Base-by-base conservation (phyloP, 2,113 vertebrate genomes). In the Paratilapia polleni region DNA sequence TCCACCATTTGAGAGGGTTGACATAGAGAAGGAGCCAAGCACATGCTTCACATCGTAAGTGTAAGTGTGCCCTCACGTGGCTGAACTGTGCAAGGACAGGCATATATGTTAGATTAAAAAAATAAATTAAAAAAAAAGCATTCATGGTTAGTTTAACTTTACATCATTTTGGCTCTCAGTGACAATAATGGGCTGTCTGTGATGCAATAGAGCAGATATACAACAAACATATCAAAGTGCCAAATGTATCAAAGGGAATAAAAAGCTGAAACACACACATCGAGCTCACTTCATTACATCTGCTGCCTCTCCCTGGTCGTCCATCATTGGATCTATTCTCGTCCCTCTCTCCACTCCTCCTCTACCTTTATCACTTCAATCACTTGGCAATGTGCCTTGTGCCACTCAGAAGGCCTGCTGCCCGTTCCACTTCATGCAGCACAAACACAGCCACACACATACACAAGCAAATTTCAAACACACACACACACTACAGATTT, bases 361-460 rank as follows among this genome's bases (percentile, higher is more conserved):
- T 90, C 83, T 87, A 89, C 90, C 90, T 93, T 86, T 91, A 92
- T 93, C 92, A 92, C 92, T 94, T 94, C 91, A 93, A 89, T 92
- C 89, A 90, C 83, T 93, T 94, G 94, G 93, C 92, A 34, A 10
- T 75, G 82, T 86, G 87, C 90, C 90, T 84, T 68, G 87, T 89
- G 91, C 90, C 83, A 92, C 88, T 90, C 86, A 80, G 83, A 81
- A 43, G 83, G 79, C 88, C 85, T 36, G 86, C 82, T 91, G 89
- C 64, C 84, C 43, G 63, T 81, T 89, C 78, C 81, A 89, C 86
- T 85, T 88, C 73, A 84, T 47, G 22, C 85, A 80, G 31, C 86
- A 52, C 87, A 81, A 59, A 84, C 84, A 64, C 77, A 81, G 28
- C 38, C 76, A 63, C 80, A 68, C 79, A 81, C 76, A 80, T 63